phyloP scores from a whole-genome alignment of 2,797 vertebrate species.

The Macrochelys suwanniensis region DNA sequence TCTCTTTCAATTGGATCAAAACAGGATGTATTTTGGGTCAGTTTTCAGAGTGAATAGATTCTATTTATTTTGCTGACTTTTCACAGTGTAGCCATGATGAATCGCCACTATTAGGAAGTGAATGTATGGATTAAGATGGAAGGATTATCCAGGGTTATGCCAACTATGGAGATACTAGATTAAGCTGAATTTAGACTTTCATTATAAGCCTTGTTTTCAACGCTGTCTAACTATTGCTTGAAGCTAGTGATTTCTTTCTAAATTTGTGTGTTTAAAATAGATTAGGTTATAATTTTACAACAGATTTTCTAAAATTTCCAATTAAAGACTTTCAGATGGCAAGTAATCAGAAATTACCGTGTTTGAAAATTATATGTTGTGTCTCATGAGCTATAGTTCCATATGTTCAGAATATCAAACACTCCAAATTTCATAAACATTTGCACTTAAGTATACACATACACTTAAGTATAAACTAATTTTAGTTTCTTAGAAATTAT shows the following conservation, averaged over 20 bases:
- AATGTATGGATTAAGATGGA: not conserved
- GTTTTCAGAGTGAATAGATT: not conserved
- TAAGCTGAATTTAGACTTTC: not conserved
- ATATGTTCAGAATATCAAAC: not conserved
- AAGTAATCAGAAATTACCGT: not conserved
- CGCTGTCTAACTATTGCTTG: slow-evolving; percentile 8
- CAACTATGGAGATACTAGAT: not conserved
- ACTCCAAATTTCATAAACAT: not conserved
- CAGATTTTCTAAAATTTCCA: not conserved
- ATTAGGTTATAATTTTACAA: not conserved
- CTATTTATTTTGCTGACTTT: not conserved
- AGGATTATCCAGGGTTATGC: not conserved
- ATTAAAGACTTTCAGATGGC: not conserved
- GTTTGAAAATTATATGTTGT: not conserved
- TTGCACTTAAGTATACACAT: not conserved
- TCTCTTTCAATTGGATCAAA: not conserved
- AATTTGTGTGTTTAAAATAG: not conserved
- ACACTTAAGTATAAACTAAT: not conserved
- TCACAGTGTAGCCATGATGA: not conserved
- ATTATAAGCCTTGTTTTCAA: not conserved
- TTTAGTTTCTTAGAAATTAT: not conserved
- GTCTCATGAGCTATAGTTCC: not conserved
- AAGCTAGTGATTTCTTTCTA: not conserved
- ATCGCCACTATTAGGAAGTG: not conserved
- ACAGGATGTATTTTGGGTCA: fast-evolving